Base-by-base conservation (phyloP, 92 coral and sea anemone genomes). In the Anthopleura xanthogrammica region DNA sequence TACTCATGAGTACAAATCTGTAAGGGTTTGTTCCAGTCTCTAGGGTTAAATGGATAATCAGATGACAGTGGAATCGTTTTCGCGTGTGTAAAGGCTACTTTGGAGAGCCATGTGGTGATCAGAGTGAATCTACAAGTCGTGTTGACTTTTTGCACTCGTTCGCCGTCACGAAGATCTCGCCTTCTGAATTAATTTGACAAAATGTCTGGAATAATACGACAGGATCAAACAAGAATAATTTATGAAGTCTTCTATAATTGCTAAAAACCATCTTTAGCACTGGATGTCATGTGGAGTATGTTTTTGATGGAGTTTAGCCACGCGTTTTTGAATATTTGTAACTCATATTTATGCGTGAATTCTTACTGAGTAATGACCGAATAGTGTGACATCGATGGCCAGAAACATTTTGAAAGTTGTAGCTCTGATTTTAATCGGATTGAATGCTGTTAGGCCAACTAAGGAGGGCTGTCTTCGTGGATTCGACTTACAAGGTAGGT, bases 131-230 rank as follows among this genome's bases (percentile, higher is more conserved):
- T 62, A n/a, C 36, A 58, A 62, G 3, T 2, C 29, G 70, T 62
- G 29, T 62, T 62, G 70, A 62, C 70, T 62, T 62, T n/a, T 62
- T n/a, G 70, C 70, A 62, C 70, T 62, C 70, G 23, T 20, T 62
- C 19, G 64, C 4, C 64, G 64, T 58, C 64, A 58, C 64, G 64
- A 58, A 58, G 64, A 58, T 58, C 64, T 58, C 19, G 64, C 12
- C 17, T 14, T 16, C n/a, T 58, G 64, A 58, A 62, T 20, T 20
- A 62, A 62, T 62, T 20, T 62, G 70, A 62, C 70, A 62, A 62
- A 62, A 62, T 62, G 70, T 62, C 70, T 12, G 29, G 29, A 20
- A 60, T 17, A 62, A 62, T 16, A n/a, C 70, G 70, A 62, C 70
- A 62, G 70, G 12, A 62, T 62, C 70, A 62, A 62, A 62, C 70